These are phyloP conservation scores for Thaumatotibia leucotreta DNA, from an alignment of 1,140 invertebrate species.

Conservation along the genomic window DNA sequence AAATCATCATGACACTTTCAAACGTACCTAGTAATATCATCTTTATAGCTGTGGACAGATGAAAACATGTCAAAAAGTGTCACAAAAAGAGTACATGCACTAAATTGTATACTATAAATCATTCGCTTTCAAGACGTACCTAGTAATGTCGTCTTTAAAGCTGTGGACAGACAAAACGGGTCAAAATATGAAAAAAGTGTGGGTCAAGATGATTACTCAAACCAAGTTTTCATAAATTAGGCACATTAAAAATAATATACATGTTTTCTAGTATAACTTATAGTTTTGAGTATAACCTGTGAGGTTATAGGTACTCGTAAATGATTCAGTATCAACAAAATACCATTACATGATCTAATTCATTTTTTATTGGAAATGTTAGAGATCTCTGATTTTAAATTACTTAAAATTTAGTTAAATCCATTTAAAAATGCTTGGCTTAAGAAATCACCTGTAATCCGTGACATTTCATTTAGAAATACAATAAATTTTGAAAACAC, in stretches of 20 bases:
- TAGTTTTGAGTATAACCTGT: too few species aligned
- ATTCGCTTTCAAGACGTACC: slow-evolving; percentile 34
- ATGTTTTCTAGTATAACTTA: not conserved
- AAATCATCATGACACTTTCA: not conserved
- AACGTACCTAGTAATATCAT: not conserved
- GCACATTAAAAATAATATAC: too few species aligned
- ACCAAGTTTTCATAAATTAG: slow-evolving; percentile 10
- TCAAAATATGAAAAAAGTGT: slow-evolving; percentile 15
- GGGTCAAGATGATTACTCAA: slow-evolving; percentile 3
- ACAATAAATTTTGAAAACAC: slow-evolving; percentile 1
- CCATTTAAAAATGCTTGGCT: not conserved
- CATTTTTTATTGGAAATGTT: too few species aligned
- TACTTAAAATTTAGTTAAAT: too few species aligned
- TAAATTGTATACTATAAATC: not conserved
- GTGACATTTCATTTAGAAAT: not conserved
- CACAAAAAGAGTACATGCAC: not conserved
- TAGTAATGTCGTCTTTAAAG: slow-evolving; percentile 60
- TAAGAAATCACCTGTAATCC: too few species aligned
- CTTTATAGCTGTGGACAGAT: not conserved
- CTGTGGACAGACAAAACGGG: slow-evolving; percentile 44
- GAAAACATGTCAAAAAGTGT: not conserved
- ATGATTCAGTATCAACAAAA: too few species aligned
- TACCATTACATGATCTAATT: too few species aligned
- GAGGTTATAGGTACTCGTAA: too few species aligned
- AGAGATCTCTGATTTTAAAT: too few species aligned